Base-by-base conservation (phyloP, 2,888 invertebrate species). In the Oxytorus armatus region DNA sequence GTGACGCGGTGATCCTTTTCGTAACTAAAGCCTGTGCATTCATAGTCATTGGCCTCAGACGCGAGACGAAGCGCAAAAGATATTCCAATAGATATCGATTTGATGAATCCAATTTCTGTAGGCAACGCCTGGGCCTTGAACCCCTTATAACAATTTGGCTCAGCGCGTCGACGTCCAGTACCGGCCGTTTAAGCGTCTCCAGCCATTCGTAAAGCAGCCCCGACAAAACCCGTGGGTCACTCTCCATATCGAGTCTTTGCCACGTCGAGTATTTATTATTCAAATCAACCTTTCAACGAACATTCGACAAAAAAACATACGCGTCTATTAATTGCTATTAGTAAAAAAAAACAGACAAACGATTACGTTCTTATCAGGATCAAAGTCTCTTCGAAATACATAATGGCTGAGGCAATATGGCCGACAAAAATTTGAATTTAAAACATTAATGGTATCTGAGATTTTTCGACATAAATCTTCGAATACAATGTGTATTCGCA, bases 181-280 rank as follows among this genome's bases (percentile, higher is more conserved):
- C 92, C 0, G 96, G 95, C 70, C 93, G 93, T 92, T 95, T 95
- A 55, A 97, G 92, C 18, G 94, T 94, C 88, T 96, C 96, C 68
- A 97, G 89, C 97, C 97, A 97, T 84, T 96, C 95, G 90, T 95
- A 95, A 42, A 97, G 91, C 3, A 97, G 90, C 0, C 94, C 94
- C 0, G 95, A 92, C 44, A 96, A 89, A 16, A 96, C 92, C 8
- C 92, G 92, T 1, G 96, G 87, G 88, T 94, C 92, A 70, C 94
- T 94, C 92, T 96, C 96, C 57, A 94, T 92, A 69, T 94, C 93
- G 29, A 97, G 92, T 82, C 93, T 93, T 47, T 93, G 92, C 93
- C 96, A 95, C 0, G 95, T 95, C 1, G 95, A 93, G 82, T 93
- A 93, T 55, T 94, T 94, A 84, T 94, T 94, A 89, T 96, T 96